These are phyloP conservation scores for Lynx canadensis DNA, from an alignment of 2,113 vertebrate genomes.

Conservation along the genomic window DNA sequence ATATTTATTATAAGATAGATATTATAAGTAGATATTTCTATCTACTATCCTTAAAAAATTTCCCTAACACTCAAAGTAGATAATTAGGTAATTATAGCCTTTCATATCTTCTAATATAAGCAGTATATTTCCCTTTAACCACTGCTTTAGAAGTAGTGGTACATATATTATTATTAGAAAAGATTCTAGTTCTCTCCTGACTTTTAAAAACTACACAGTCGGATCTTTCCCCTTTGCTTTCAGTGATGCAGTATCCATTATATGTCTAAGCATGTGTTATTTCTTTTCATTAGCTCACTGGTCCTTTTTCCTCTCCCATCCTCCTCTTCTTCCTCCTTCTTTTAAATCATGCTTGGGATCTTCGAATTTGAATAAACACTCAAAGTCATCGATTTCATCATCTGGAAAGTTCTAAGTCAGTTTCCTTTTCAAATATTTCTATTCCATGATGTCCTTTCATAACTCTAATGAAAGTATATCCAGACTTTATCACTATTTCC, in stretches of 20 bases:
- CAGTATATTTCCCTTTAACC: neutral
- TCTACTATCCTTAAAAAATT: neutral
- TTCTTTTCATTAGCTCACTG: neutral
- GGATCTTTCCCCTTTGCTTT: neutral
- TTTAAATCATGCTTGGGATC: neutral
- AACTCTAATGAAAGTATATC: neutral
- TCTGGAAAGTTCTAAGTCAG: neutral
- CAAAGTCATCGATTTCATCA: neutral
- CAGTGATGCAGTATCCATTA: neutral
- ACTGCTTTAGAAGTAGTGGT: neutral
- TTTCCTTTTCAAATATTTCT: neutral
- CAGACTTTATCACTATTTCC: neutral
- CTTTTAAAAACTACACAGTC: neutral
- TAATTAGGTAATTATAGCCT: neutral
- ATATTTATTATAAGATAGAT: neutral
- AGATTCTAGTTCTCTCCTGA: neutral
- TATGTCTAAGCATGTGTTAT: neutral
- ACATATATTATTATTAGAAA: neutral
- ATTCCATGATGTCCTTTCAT: neutral
- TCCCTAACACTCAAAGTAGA: neutral
- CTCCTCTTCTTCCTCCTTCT: neutral
- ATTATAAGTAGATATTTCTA: neutral
- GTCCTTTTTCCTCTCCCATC: neutral
- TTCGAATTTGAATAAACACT: neutral
- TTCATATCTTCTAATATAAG: neutral